Base-by-base conservation (phyloP, 2,113 vertebrate species). In the Odocoileus virginianus region DNA sequence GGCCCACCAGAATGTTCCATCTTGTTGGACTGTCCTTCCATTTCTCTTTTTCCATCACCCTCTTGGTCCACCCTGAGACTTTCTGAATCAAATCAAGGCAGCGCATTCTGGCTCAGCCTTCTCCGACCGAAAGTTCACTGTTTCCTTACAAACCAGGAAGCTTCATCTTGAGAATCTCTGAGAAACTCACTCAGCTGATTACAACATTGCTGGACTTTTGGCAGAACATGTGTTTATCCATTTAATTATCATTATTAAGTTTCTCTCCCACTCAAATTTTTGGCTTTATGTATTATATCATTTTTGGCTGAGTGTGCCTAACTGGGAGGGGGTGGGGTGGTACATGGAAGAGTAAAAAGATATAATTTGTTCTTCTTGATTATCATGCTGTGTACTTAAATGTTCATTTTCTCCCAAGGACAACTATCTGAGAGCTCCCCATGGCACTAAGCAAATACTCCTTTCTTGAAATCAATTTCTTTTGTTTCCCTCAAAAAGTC, bases 201-300 rank as follows among this genome's bases (percentile, higher is more conserved):
- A 92, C 86, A 71, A 40, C 40, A n/a, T 54, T 50, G 74, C 91
- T 83, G 36, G 96, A 64, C 23, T 94, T 86, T 89, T 84, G 94
- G 93, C 96, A 71, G 87, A 86, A 21, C 45, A 40, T 55, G 78
- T 89, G 43, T 95, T 91, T 78, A 64, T 40, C 89, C 91, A 83
- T 76, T 94, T 97, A 94, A 97, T 91, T 52, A 91, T 89, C 94
- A 45, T 95, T 55, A 85, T 83, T 91, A 95, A 94, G 50, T 97
- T 95, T 94, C 85, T 94, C 76, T 97, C 93, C 97, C 96, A 97
- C 96, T 97, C 93, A 82, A 2, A 83, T 58, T 83, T 92, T 95
- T 94, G 84, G 79, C 61, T 97, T 97, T 87, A 43, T 45, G 91
- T 86, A 97, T 86, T 98, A 52, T 92, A 95, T 97, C 85, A 87